These are phyloP conservation scores for Clupea harengus DNA, from an alignment of 2,113 vertebrate genomes.

Conservation along the genomic window DNA sequence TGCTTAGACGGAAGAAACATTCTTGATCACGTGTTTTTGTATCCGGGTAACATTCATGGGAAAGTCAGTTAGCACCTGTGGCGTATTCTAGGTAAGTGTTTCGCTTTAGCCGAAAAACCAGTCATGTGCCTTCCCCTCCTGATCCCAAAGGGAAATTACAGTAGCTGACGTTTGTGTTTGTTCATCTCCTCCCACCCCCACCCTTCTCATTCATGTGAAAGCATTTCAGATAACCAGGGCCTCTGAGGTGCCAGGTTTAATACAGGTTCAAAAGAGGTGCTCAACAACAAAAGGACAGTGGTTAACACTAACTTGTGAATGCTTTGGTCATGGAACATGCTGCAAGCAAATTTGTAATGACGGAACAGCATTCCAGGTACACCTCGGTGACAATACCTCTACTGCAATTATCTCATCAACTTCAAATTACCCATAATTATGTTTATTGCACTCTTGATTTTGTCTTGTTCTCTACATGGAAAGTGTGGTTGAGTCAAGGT, in stretches of 20 bases:
- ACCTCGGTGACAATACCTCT: conserved; percentile 23
- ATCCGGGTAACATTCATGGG: conserved; percentile 1
- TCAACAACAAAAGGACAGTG: conserved; percentile 5
- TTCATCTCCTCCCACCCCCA: conserved; percentile 4
- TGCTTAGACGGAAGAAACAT: not conserved
- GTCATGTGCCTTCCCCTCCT: not conserved
- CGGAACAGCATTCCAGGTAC: not conserved
- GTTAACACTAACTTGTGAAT: not conserved
- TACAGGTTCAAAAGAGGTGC: not conserved
- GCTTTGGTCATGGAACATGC: not conserved
- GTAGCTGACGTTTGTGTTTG: conserved; percentile 7
- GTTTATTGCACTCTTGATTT: conserved; percentile 45
- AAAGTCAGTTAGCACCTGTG: conserved; percentile 9
- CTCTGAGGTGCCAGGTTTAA: conserved; percentile 13
- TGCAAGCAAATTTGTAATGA: conserved; percentile 3
- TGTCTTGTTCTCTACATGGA: conserved; percentile 31
- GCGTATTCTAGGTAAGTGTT: not conserved
- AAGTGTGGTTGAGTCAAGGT: conserved; percentile 1
- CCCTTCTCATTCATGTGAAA: conserved; percentile 20
- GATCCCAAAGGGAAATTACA: not conserved
- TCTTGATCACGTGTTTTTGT: not conserved
- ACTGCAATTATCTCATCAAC: conserved; percentile 46
- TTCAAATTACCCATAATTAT: conserved; percentile 43
- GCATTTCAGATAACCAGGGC: conserved; percentile 16
- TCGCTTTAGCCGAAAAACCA: not conserved